Conservation (phyloP, 2,888 invertebrate species). For the Brenthis daphne region DNA sequence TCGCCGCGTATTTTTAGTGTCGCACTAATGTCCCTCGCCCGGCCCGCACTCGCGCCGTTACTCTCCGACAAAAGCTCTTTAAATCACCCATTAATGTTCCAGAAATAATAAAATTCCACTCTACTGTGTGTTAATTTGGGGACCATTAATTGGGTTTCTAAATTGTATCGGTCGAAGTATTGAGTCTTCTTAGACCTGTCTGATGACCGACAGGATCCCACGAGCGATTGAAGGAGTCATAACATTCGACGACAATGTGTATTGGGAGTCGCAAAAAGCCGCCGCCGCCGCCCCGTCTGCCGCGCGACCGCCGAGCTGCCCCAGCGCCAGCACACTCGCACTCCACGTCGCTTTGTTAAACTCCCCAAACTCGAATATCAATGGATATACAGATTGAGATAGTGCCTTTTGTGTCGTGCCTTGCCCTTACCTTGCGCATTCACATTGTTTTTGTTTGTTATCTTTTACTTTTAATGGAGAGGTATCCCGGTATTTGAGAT, state of each 20-base stretch:
- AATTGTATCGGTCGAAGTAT: neutral
- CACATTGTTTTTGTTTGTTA: conserved; percentile 26
- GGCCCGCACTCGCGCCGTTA: conserved; percentile 20
- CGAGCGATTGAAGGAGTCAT: too few relatives aligned
- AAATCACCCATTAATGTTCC: conserved; percentile 33
- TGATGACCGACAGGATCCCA: neutral
- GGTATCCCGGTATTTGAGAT: conserved; percentile 1
- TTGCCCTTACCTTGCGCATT: too few relatives aligned
- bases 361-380: conserved; percentile 19
- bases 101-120: conserved; percentile 16
- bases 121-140: conserved; percentile 5
- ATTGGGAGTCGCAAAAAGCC: conserved; percentile 21
- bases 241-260: too few relatives aligned
- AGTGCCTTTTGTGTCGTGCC: conserved; percentile 17
- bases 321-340: conserved; percentile 29
- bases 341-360: neutral
- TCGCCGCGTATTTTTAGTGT: conserved; percentile 48
- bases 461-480: conserved; percentile 31
- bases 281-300: conserved; percentile 34
- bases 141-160: conserved; percentile 2
- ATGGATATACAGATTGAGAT: conserved; percentile 28
- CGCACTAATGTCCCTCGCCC: conserved; percentile 31
- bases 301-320: conserved; percentile 4
- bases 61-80: conserved; percentile 31
- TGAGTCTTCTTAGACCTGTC: neutral